phyloP scores from a whole-genome alignment of 2,888 invertebrate species.

The Apomyelois bistriatella region DNA sequence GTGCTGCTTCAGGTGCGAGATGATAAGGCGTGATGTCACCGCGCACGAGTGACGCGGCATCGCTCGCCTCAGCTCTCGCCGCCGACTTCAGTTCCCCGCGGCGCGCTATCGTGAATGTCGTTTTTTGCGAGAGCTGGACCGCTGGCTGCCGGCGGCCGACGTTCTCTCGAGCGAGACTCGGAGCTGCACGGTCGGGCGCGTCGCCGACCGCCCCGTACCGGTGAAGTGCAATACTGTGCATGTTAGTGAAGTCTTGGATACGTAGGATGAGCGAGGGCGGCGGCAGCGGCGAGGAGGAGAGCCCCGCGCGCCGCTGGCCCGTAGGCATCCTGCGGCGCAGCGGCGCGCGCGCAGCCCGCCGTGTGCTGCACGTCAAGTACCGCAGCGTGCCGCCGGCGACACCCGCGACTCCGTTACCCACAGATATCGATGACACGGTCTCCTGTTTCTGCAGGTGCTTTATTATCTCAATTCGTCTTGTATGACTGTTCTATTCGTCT shows the following conservation, averaged over 20 bases:
- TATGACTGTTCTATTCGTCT: too few species aligned
- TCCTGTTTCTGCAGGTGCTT: conserved; percentile 91
- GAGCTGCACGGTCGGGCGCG: conserved; percentile 17
- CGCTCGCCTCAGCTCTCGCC: conserved; percentile 28
- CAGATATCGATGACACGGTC: conserved; percentile 85
- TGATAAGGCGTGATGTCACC: conserved; percentile 56
- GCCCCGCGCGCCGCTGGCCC: conserved; percentile 52
- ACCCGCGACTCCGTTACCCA: conserved; percentile 49
- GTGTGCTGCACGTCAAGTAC: conserved; percentile 63
- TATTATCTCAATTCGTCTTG: too few species aligned
- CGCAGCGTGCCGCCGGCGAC: conserved; percentile 52
- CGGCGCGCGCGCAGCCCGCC: conserved; percentile 57
- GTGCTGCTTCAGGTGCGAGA: conserved; percentile 34
- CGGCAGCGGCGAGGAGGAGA: conserved; percentile 32
- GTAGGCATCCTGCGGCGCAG: conserved; percentile 59
- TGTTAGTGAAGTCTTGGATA: conserved; percentile 39
- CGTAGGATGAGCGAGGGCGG: conserved; percentile 44
- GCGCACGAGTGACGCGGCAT: conserved; percentile 31
- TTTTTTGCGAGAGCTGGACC: conserved; percentile 30
- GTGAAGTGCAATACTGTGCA: conserved; percentile 31
- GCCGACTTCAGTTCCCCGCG: conserved; percentile 42
- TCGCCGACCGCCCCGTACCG: conserved; percentile 12
- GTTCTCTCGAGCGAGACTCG: conserved; percentile 13
- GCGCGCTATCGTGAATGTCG: conserved; percentile 49
- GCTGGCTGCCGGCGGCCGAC: conserved; percentile 17